Evolutionary conservation across 1,140 invertebrate species (phyloP).

Genomic region (Ostrea edulis): DNA sequence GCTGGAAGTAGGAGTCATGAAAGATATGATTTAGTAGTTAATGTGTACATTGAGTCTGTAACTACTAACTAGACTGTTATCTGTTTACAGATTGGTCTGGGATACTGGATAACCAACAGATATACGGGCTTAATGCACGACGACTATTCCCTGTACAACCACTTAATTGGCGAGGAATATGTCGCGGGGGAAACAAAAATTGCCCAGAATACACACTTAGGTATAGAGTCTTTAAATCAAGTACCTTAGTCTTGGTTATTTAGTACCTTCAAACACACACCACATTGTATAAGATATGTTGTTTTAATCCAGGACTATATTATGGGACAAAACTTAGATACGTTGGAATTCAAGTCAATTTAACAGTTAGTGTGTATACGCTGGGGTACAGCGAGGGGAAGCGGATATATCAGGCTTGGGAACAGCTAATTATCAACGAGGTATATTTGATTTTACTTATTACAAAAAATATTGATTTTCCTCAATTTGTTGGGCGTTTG

Average conservation of each 20-base stretch:
- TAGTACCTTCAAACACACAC: too few species aligned
- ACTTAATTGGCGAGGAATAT: conserved; percentile 58
- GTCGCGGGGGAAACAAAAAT: conserved; percentile 33
- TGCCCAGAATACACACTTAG: conserved; percentile 10
- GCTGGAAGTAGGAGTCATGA: conserved; percentile 35
- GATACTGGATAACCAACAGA: conserved; percentile 64
- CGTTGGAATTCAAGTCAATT: conserved; percentile 67
- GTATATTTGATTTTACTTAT: conserved; percentile 46
- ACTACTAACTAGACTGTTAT: background rate
- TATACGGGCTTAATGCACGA: conserved; percentile 46
- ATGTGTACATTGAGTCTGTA: background rate
- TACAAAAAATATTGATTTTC: background rate
- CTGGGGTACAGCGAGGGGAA: conserved; percentile 68
- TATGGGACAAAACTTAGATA: conserved; percentile 67
- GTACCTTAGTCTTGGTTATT: too few species aligned
- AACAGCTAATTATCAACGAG: conserved; percentile 65
- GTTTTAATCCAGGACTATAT: conserved; percentile 53
- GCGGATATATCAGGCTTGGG: conserved; percentile 70
- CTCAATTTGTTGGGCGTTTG: background rate
- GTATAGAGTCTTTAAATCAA: conserved; percentile 14
- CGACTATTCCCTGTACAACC: conserved; percentile 58
- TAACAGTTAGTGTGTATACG: conserved; percentile 63
- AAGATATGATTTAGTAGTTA: background rate
- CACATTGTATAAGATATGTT: background rate
- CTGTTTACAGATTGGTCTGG: conserved; percentile 58